Base-by-base conservation (phyloP, 1,140 invertebrate species). In the Zaprionus inermis region DNA sequence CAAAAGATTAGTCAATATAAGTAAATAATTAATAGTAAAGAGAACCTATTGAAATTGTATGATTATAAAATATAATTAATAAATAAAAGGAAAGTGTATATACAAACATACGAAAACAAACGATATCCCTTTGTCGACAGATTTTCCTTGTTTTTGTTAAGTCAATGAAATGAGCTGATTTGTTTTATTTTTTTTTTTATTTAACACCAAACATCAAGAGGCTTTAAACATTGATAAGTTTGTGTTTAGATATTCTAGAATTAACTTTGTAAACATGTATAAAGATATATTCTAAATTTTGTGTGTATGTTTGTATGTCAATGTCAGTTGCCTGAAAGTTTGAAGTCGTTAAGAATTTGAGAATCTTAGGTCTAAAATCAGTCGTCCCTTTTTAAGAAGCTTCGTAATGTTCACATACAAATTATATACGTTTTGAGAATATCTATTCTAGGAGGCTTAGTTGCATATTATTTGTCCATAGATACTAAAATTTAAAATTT, bases 21-120 rank as follows among this genome's bases (percentile, higher is more conserved):
- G 83, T 74, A 88, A 82, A 71, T 65, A 88, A 63, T 71, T 79
- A 82, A 82, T 66, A 79, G 65, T 82, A 88, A 88, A 65, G 58
- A 65, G 77, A 59, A 54, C 52, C 54, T 82, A 84, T 70, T 82
- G 76, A 86, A 86, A 86, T 82, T 81, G 83, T 85, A 81, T 55
- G 66, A 82, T 79, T 83, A 79, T 82, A 79, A 79, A 81, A 86
- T 78, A 79, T 71, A 51, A 57, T 61, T 78, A 78, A 77, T 81
- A 67, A 86, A 85, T 78, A 85, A 85, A 78, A 67, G 56, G 46
- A 79, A 79, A 58, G 32, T 82, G 76, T 82, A 82, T 78, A 82
- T 79, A 82, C 63, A 80, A 60, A 30, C 46, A 58, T 14, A n/a
- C n/a, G n/a, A n/a, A n/a, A n/a, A n/a, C n/a, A n/a, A 57, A 7